Conservation (phyloP, 2,113 vertebrate genomes). For the Corvus cornix region DNA sequence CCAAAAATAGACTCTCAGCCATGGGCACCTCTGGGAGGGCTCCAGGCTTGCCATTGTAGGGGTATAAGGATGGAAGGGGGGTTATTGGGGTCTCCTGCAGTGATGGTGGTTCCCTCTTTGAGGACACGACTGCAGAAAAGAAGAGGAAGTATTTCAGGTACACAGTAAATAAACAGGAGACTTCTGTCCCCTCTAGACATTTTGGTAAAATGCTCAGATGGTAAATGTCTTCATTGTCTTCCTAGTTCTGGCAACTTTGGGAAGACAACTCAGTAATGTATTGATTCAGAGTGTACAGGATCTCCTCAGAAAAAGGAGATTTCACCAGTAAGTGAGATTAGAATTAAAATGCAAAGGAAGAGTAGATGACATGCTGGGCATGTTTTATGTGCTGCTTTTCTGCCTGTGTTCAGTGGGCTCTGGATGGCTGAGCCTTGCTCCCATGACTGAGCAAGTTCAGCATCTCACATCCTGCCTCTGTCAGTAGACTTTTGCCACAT, state of each 20-base stretch:
- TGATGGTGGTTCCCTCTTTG: not conserved
- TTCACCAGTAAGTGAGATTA: not conserved
- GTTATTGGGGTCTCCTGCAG: not conserved
- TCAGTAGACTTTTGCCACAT: not conserved
- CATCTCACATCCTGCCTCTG: not conserved
- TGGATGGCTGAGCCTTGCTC: not conserved
- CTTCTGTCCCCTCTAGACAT: not conserved
- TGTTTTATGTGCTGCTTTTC: not conserved
- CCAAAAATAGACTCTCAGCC: accelerated
- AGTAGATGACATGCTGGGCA: not conserved
- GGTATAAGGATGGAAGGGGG: not conserved
- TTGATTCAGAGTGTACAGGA: not conserved
- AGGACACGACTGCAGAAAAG: not conserved
- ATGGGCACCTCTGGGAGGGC: not conserved
- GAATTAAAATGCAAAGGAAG: not conserved
- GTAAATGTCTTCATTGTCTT: not conserved
- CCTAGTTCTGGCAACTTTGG: not conserved
- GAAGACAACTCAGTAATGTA: not conserved
- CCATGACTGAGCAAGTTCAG: not conserved
- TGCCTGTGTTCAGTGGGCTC: not conserved
- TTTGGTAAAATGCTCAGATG: not conserved
- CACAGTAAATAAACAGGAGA: not conserved
- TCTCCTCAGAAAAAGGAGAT: not conserved
- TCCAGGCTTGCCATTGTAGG: not conserved
- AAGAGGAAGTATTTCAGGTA: not conserved